Conservation (phyloP, 2,888 invertebrate genomes). For the Chironomus tentans region DNA sequence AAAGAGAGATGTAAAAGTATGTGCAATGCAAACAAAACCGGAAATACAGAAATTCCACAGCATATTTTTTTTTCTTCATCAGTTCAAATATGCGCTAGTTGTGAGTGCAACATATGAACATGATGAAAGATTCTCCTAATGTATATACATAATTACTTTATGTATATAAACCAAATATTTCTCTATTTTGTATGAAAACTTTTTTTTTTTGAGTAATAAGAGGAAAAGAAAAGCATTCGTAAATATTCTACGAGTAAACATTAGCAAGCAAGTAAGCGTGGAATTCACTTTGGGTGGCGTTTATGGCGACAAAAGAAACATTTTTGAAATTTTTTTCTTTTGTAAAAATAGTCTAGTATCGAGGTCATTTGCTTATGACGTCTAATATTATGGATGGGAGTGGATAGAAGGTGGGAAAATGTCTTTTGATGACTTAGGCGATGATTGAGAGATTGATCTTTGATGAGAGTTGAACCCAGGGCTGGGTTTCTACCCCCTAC, state of each 20-base stretch:
- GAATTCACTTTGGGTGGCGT: neutral
- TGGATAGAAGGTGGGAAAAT: too few relatives aligned
- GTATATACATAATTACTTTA: constrained; percentile 19
- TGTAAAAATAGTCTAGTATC: too few relatives aligned
- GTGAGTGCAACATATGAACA: neutral
- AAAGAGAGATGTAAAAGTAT: constrained; percentile 16
- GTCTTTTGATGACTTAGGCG: too few relatives aligned
- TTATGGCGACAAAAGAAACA: too few relatives aligned
- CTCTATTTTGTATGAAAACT: neutral
- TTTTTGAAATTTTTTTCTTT: too few relatives aligned
- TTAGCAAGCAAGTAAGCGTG: neutral
- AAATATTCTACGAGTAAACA: neutral
- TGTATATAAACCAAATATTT: neutral
- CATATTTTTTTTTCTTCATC: neutral
- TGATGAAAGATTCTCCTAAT: neutral
- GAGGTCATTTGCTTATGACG: too few relatives aligned
- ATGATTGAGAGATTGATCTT: too few relatives aligned
- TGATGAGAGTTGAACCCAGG: too few relatives aligned
- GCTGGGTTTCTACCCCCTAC: too few relatives aligned
- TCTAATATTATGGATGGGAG: too few relatives aligned
- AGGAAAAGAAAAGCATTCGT: neutral
- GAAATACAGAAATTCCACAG: constrained; percentile 23
- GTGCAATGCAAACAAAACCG: constrained; percentile 26
- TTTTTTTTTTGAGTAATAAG: neutral
- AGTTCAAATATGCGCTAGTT: neutral